Evolutionary conservation across 2,113 vertebrate genomes (phyloP), one percentile per base, ranked within the genome.

Genomic region (Platanista minor): DNA sequence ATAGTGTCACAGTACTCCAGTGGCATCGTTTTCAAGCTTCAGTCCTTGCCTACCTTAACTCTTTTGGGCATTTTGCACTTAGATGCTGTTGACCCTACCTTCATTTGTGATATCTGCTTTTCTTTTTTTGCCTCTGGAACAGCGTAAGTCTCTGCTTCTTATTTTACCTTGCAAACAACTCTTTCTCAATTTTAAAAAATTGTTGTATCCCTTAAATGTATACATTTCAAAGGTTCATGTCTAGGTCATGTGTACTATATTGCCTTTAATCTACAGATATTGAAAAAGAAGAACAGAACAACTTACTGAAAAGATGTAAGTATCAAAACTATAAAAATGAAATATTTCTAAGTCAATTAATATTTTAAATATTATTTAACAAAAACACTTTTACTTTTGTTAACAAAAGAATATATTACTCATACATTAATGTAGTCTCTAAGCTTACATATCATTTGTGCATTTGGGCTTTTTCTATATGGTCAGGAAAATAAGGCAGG

Each of bases 291-390:
- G 62, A 12, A 61, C 0, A 90, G 21, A 83, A 87, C 14, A 46
- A 62, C 18, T 54, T 94, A 27, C 20, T 91, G 49, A 61, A 83
- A 81, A 81, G 15, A 49, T 62, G 33, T 54, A 81, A 89, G 21
- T 31, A 78, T 31, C 25, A 87, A 54, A n/a, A 33, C 69, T 5
- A 81, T 39, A 71, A 46, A 84, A 95, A 33, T 41, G 18, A 93
- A 96, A 61, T 82, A 82, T 18, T 43, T 78, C 82, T 29, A 33
- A 87, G 41, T 86, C 57, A 82, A 82, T 12, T 59, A 90, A 39
- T 54, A 61, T 61, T 91, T 83, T 78, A 87, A 96, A 59, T 94
- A 87, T 83, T 62, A 77, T 90, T 31, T 80, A 17, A 67, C 4
- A 86, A 21, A 96, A 95, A 10, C 18, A 49, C 4, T 93, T 94